Evolutionary conservation across 2,888 invertebrate genomes (phyloP), one percentile per base, ranked within the genome.

Genomic region (Idaea biselata): DNA sequence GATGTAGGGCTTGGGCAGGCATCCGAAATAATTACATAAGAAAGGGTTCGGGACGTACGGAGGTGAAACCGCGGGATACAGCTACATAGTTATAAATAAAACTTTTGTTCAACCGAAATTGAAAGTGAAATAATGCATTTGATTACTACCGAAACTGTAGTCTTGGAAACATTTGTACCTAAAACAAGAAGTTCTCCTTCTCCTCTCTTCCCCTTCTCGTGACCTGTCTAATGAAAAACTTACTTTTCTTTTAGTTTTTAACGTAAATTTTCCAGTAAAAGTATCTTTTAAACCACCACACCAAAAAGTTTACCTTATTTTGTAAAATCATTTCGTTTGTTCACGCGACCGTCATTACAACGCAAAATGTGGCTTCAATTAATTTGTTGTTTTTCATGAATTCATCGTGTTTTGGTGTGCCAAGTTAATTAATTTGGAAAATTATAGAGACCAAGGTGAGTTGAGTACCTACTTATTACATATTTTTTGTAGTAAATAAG

Each of bases 311-410:
- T 5, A 55, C 7, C 7, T 18, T 17, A 17, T 11, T 18, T 56
- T 56, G 16, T 18, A 17, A 18, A 18, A 56, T 56, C 56, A 56
- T 56, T 56, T 56, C 18, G 18, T 6, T 17, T 18, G 1, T 16
- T 16, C 56, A 56, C 56, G 18, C 56, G 18, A 56, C 18, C 56
- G 6, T 11, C 4, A 56, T 56, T 11, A 56, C 14, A 17, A 18
- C 11, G 56, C 17, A 8, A 32, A 58, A 17, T 18, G 58, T 60
- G 66, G 63, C 60, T 66, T 63, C 63, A 63, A 61, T 69, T 73
- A 74, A 44, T 44, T 25, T 44, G 14, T 44, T 44, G 2, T 14
- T 14, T 44, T 44, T 14, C 3, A 44, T 44, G 44, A 44, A 44
- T 44, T 44, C 5, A 44, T 44, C 44, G 44, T 14, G 44, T 2